These are phyloP conservation scores for Psephotus haematonotus DNA, from an alignment of 2,113 vertebrate species.

Conservation along the genomic window DNA sequence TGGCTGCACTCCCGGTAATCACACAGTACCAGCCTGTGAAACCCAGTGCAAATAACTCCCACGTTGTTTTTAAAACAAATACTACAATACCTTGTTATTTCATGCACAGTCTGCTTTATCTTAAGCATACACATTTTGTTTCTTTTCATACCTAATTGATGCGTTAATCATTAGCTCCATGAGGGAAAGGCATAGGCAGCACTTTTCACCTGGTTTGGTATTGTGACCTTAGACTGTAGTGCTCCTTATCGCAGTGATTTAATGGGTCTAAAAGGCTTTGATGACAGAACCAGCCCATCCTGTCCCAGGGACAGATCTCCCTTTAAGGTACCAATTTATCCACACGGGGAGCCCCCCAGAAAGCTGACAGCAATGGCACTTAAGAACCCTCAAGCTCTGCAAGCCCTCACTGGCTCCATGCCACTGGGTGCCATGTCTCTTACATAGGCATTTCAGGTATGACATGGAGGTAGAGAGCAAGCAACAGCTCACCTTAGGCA, in stretches of 20 bases:
- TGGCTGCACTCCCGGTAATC: slow-evolving; percentile 1
- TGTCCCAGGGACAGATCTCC: not conserved
- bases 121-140: slow-evolving; percentile 63
- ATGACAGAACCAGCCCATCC: not conserved
- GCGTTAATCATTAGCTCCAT: slow-evolving; percentile 70
- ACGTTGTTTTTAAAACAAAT: slow-evolving; percentile 62
- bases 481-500: not conserved
- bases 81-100: slow-evolving; percentile 43
- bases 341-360: accelerated
- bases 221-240: not conserved
- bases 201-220: not conserved
- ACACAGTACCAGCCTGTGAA: slow-evolving; percentile 5
- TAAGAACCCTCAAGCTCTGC: not conserved
- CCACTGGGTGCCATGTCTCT: not conserved
- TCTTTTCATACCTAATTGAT: slow-evolving; percentile 45
- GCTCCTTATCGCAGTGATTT: not conserved
- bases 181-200: not conserved
- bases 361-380: accelerated
- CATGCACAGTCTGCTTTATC: slow-evolving; percentile 64
- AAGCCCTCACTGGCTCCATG: not conserved
- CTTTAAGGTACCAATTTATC: not conserved
- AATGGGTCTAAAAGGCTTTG: not conserved
- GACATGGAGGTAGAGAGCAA: not conserved
- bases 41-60: slow-evolving; percentile 40
- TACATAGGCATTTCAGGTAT: not conserved